These are phyloP conservation scores for Polypterus bichir DNA, from an alignment of 2,113 vertebrate species.

Conservation along the genomic window DNA sequence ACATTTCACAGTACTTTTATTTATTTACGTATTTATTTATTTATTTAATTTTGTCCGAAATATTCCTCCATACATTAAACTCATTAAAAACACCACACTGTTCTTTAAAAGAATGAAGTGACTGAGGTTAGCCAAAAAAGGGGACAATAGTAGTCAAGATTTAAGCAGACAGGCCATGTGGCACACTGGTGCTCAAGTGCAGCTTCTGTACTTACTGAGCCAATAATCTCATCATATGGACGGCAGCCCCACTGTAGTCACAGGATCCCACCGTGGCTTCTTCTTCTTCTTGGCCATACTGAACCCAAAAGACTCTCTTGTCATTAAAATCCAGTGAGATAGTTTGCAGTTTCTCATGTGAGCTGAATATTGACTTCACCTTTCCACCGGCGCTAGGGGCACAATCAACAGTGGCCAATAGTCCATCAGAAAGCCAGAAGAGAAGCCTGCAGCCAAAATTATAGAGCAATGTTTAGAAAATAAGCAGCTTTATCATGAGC, in stretches of 20 bases:
- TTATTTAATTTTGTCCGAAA: no score
- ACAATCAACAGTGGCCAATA: constrained; percentile 51
- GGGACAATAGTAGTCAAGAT: no score
- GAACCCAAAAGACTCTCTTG: constrained; percentile 69
- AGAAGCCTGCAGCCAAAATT: constrained; percentile 51
- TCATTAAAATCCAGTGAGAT: constrained; percentile 55
- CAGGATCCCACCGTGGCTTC: constrained; percentile 54
- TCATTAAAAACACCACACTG: no score
- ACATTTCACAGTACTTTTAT: no score
- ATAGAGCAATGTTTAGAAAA: not conserved
- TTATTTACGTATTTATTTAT: no score
- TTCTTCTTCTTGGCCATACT: constrained; percentile 35
- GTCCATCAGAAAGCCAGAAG: constrained; percentile 71
- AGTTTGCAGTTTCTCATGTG: constrained; percentile 35
- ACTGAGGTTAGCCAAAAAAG: no score
- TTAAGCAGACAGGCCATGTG: no score
- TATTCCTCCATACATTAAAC: no score
- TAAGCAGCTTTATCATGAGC: no score
- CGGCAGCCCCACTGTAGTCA: constrained; percentile 57
- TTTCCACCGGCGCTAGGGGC: constrained; percentile 34
- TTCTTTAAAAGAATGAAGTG: no score
- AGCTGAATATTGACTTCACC: constrained; percentile 46
- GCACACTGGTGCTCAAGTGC: no score
- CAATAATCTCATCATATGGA: constrained; percentile 42
- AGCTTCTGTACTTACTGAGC: constrained; percentile 42